These are phyloP conservation scores for Andrena haemorrhoa DNA, from an alignment of 2,888 invertebrate species.

Conservation along the genomic window DNA sequence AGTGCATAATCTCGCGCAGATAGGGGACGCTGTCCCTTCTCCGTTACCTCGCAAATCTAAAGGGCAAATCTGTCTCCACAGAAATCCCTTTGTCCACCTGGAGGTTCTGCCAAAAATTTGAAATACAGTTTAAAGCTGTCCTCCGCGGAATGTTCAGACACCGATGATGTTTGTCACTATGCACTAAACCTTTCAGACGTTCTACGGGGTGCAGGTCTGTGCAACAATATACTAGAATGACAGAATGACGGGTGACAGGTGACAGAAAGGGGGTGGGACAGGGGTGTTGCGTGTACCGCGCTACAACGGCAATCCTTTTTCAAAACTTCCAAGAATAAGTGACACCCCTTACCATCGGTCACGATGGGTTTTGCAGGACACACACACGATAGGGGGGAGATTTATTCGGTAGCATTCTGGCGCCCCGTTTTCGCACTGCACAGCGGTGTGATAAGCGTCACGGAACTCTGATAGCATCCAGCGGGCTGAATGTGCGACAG, in stretches of 20 bases:
- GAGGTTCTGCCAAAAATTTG: too few species aligned
- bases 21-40: too few species aligned
- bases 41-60: too few species aligned
- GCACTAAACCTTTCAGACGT: conserved; percentile 25
- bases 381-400: conserved; percentile 72
- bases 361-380: conserved; percentile 78
- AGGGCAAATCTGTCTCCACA: too few species aligned
- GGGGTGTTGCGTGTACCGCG: conserved; percentile 21
- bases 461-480: conserved; percentile 76
- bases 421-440: conserved; percentile 69
- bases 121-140: too few species aligned
- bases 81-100: too few species aligned
- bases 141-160: too few species aligned
- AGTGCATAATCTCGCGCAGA: conserved; percentile 27
- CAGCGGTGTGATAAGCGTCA: conserved; percentile 76
- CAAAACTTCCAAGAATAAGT: conserved; percentile 62
- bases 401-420: conserved; percentile 74
- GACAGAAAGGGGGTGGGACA: background rate
- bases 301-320: conserved; percentile 42
- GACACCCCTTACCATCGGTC: conserved; percentile 79
- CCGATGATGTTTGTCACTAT: background rate
- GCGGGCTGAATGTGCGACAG: conserved; percentile 74
- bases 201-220: conserved; percentile 31
- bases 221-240: conserved; percentile 7
- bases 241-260: background rate